Percentiles rank a stretch among this genome's conserved stretches.
Conservation (phyloP, 2,888 invertebrate genomes). For the Cremastobaeus sp. region DNA sequence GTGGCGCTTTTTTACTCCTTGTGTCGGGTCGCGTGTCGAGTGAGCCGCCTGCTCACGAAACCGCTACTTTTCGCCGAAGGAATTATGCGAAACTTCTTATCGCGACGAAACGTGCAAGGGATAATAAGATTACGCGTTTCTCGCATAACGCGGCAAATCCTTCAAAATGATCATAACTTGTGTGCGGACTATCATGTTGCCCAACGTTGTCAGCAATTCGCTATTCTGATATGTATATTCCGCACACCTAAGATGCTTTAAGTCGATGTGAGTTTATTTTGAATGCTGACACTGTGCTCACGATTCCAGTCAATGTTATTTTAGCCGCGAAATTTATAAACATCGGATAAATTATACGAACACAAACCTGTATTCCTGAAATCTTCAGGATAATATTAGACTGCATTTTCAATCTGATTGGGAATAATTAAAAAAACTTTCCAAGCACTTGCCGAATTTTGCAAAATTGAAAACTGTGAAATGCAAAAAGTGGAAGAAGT, state of each 20-base stretch:
- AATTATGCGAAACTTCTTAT: slow-evolving; percentile 49
- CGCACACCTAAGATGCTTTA: slow-evolving; percentile 1
- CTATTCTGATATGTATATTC: slow-evolving; percentile 5
- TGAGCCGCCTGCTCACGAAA: slow-evolving; percentile 37
- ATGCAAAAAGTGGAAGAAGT: no score
- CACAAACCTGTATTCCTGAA: neutral
- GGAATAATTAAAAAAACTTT: no score
- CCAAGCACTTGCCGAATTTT: no score
- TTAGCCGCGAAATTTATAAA: neutral
- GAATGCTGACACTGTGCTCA: neutral
- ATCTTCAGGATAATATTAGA: no score
- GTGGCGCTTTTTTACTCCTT: slow-evolving; percentile 48
- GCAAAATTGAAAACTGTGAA: no score
- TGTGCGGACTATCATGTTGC: slow-evolving; percentile 7
- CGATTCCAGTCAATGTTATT: slow-evolving; percentile 2
- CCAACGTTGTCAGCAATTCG: slow-evolving; percentile 3
- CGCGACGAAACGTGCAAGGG: slow-evolving; percentile 34
- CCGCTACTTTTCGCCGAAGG: slow-evolving; percentile 20
- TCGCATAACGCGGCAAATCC: slow-evolving; percentile 24
- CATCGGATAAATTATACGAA: neutral
- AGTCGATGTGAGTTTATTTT: slow-evolving; percentile 4
- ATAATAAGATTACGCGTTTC: slow-evolving; percentile 42
- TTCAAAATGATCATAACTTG: slow-evolving; percentile 16
- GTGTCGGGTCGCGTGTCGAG: slow-evolving; percentile 53
- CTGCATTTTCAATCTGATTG: no score